Conservation (phyloP, 2,113 vertebrate species). For the Gallinago media region DNA sequence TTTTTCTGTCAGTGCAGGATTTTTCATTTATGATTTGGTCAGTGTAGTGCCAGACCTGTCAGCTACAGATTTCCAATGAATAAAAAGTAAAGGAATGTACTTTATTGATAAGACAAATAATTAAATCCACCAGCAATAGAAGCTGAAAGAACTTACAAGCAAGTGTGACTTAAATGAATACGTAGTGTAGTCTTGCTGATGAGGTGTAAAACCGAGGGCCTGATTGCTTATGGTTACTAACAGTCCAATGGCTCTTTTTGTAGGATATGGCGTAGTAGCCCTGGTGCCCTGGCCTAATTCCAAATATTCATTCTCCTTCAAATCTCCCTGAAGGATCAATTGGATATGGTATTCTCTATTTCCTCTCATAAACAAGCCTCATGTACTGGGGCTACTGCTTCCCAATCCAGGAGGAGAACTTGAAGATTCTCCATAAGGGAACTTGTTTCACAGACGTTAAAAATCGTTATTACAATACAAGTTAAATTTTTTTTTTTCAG, state of each 20-base stretch:
- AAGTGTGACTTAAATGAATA: not conserved
- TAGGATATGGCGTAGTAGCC: not conserved
- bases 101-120: not conserved
- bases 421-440: not conserved
- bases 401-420: not conserved
- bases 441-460: not conserved
- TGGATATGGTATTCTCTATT: constrained; percentile 9
- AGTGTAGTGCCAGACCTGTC: not conserved
- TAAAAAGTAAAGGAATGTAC: not conserved
- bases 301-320: constrained; percentile 38
- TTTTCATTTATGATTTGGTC: not conserved
- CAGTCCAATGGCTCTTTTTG: constrained; percentile 16
- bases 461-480: not conserved
- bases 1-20: not conserved
- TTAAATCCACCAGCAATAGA: not conserved
- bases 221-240: constrained; percentile 30
- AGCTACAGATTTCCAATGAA: not conserved
- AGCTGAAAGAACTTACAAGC: not conserved
- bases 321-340: constrained; percentile 36
- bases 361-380: not conserved
- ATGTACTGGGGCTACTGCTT: not conserved
- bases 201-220: not conserved
- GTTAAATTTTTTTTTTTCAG: not conserved
- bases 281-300: constrained; percentile 8
- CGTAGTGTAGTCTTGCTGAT: not conserved